Evolutionary conservation across 2,113 vertebrate genomes (phyloP).

Genomic region (Callionymus lyra): DNA sequence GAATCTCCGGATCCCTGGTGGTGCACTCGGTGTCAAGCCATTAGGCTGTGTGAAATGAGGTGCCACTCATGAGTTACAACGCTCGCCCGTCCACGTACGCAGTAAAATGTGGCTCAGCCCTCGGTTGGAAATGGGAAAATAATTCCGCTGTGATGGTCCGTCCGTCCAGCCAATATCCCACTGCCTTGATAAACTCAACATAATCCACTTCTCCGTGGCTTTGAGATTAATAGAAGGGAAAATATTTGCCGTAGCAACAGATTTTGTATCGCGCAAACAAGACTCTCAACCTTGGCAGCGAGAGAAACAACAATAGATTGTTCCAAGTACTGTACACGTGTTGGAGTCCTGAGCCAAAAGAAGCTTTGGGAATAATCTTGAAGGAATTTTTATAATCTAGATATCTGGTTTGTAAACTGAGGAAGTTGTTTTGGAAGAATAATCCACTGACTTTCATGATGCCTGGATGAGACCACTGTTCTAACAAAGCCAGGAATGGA

Average conservation of each 20-base stretch:
- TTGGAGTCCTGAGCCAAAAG: too few species aligned
- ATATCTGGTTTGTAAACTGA: too few species aligned
- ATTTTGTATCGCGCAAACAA: constrained; percentile 19
- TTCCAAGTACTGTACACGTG: too few species aligned
- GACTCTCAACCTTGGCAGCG: constrained; percentile 26
- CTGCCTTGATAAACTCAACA: constrained; percentile 52
- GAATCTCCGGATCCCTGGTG: constrained; percentile 49
- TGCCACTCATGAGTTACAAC: constrained; percentile 75
- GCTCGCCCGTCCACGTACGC: constrained; percentile 60
- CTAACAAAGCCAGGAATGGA: too few species aligned
- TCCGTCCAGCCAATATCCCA: constrained; percentile 48
- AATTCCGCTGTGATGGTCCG: constrained; percentile 54
- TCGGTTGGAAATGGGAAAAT: constrained; percentile 44
- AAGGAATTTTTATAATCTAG: too few species aligned
- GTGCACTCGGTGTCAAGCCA: constrained; percentile 73
- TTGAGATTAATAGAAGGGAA: constrained; percentile 43
- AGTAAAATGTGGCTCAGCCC: constrained; percentile 54
- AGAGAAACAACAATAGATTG: background rate
- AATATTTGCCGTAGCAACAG: background rate
- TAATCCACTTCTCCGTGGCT: constrained; percentile 54
- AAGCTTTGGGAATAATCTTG: too few species aligned
- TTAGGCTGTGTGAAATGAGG: constrained; percentile 77
- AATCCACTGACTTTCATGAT: too few species aligned
- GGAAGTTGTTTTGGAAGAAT: too few species aligned
- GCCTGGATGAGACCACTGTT: too few species aligned